Percentiles rank a stretch among this genome's conserved stretches.
Conservation (phyloP, 2,797 vertebrate genomes). For the Etheostoma perlongum region DNA sequence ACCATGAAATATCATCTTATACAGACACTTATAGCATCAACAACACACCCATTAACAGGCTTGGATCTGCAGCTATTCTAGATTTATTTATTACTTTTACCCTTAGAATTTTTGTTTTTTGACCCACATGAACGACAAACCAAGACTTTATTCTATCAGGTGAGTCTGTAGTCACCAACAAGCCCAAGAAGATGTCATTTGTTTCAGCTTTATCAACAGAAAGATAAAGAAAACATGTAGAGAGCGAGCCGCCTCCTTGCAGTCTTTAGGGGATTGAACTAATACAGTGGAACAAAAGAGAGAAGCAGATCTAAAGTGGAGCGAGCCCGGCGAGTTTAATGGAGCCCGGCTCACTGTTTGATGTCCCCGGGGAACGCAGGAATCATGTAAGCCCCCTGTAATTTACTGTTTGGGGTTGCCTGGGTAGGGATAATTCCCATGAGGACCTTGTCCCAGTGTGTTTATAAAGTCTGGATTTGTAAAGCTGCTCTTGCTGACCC, state of each 20-base stretch:
- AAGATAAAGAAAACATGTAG: background rate
- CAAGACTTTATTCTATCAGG: background rate
- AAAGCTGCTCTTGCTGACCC: constrained; percentile 78
- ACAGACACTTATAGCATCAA: background rate
- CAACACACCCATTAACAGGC: no score
- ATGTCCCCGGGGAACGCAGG: constrained; percentile 69
- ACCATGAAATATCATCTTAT: background rate
- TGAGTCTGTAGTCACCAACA: background rate
- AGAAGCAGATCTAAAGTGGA: constrained; percentile 62
- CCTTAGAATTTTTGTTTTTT: background rate
- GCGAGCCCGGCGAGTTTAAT: constrained; percentile 51
- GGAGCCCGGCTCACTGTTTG: constrained; percentile 59
- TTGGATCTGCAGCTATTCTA: background rate
- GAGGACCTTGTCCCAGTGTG: constrained; percentile 67
- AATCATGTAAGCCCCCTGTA: constrained; percentile 76
- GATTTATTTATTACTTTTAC: background rate
- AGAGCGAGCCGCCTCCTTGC: constrained; percentile 47
- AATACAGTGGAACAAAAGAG: constrained; percentile 71
- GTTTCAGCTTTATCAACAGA: background rate
- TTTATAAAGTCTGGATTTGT: constrained; percentile 78
- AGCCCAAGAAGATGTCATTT: background rate
- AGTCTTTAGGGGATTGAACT: constrained; percentile 42
- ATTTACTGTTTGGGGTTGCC: constrained; percentile 77
- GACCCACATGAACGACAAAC: background rate
- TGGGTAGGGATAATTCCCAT: constrained; percentile 76